These are phyloP conservation scores for Phenacoccus solenopsis DNA, from an alignment of 1,140 invertebrate species.

Conservation along the genomic window DNA sequence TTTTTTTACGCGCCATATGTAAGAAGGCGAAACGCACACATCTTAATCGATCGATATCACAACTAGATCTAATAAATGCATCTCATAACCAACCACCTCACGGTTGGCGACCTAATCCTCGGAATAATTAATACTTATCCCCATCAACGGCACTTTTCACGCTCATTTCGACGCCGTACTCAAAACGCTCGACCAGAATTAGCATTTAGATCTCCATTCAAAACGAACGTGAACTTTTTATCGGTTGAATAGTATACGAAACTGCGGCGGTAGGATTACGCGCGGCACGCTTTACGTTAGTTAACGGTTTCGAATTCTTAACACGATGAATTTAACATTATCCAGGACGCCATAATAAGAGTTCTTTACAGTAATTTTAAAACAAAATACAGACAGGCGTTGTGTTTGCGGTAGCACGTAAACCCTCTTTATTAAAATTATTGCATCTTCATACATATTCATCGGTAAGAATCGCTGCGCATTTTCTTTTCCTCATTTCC, in stretches of 20 bases:
- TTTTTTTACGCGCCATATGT: no score
- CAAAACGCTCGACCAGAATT: no score
- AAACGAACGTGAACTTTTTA: not conserved
- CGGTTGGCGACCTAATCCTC: no score
- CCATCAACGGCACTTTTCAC: no score
- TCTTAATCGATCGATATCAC: no score
- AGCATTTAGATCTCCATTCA: no score
- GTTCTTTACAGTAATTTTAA: constrained; percentile 12
- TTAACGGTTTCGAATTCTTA: constrained; percentile 7
- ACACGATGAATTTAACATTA: constrained; percentile 7
- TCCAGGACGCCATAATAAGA: constrained; percentile 9
- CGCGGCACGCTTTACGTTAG: not conserved
- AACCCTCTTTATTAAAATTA: constrained; percentile 18
- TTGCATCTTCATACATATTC: constrained; percentile 11
- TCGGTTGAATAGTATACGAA: not conserved
- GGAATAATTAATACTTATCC: no score
- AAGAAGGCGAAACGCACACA: no score
- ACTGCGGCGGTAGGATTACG: not conserved
- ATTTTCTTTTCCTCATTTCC: constrained; percentile 18
- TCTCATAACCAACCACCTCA: no score
- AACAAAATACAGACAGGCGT: constrained; percentile 17
- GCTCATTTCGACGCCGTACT: no score
- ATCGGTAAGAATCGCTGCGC: constrained; percentile 11
- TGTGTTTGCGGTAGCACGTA: constrained; percentile 9
- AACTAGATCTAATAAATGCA: no score